phyloP scores from a whole-genome alignment of 1,140 invertebrate genomes.

The Orchestia grillus region DNA sequence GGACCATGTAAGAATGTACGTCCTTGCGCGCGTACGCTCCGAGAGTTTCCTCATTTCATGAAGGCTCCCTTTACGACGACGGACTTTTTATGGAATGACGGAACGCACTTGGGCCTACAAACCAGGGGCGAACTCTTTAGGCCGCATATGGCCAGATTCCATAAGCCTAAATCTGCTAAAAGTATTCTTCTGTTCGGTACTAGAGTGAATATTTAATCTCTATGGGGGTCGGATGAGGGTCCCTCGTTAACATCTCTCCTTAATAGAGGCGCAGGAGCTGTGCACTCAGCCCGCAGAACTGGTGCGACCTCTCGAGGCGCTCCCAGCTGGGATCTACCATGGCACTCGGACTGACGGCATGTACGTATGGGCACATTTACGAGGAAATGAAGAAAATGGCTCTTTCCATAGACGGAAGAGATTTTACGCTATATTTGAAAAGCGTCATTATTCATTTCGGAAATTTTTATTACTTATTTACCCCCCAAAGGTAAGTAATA shows the following conservation, averaged over 20 bases:
- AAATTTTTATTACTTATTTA: too few species aligned
- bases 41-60: not conserved
- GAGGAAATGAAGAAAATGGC: too few species aligned
- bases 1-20: not conserved
- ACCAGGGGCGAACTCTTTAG: slow-evolving; percentile 5
- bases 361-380: too few species aligned
- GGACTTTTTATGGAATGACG: not conserved
- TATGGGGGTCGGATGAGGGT: not conserved
- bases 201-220: slow-evolving; percentile 46
- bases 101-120: slow-evolving; percentile 5
- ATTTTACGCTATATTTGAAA: too few species aligned
- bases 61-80: not conserved
- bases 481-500: too few species aligned
- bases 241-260: slow-evolving; percentile 40
- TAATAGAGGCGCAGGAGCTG: not conserved
- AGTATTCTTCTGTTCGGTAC: slow-evolving; percentile 30
- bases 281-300: not conserved
- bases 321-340: not conserved
- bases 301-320: not conserved
- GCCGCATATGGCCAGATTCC: not conserved
- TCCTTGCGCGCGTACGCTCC: not conserved
- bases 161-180: slow-evolving; percentile 36
- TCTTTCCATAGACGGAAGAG: too few species aligned
- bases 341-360: too few species aligned
- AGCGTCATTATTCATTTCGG: too few species aligned